Conservation (phyloP, 2,797 vertebrate species). For the Paedocypris micromegethes region DNA sequence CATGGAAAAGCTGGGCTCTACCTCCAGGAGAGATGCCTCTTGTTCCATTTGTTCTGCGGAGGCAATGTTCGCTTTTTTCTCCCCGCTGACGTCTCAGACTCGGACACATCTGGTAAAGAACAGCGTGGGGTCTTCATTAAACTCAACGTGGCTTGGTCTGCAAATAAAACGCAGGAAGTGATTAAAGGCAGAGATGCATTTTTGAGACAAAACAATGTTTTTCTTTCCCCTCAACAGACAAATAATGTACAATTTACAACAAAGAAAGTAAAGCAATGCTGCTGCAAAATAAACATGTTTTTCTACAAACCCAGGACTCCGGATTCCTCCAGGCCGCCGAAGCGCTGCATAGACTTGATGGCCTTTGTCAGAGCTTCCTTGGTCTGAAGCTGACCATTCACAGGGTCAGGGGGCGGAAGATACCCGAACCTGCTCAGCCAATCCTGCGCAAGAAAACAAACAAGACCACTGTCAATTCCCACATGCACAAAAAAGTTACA, state of each 20-base stretch:
- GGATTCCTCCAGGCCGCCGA: conserved; percentile 80
- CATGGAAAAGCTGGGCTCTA: conserved; percentile 51
- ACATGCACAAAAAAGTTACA: no score
- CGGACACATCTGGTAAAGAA: conserved; percentile 81
- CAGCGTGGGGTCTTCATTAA: conserved; percentile 95
- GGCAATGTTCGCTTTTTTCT: conserved; percentile 70
- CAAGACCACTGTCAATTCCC: background rate
- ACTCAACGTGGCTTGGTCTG: conserved; percentile 83
- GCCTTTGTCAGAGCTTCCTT: conserved; percentile 87
- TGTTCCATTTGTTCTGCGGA: conserved; percentile 82
- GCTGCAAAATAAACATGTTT: no score
- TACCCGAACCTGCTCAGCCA: conserved; percentile 96
- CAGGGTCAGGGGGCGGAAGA: conserved; percentile 81
- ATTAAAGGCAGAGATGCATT: no score
- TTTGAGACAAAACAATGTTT: no score
- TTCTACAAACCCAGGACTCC: conserved; percentile 67
- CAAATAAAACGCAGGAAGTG: no score
- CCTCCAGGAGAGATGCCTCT: conserved; percentile 95
- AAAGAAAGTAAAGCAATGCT: no score
- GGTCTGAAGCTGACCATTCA: conserved; percentile 82
- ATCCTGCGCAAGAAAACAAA: conserved; percentile 68
- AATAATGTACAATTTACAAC: no score
- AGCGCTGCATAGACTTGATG: conserved; percentile 91
- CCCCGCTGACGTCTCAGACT: conserved; percentile 49
- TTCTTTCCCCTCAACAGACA: no score